These are phyloP conservation scores for Drosophila austrosaltans DNA, from an alignment of 2,888 invertebrate genomes.

Conservation along the genomic window DNA sequence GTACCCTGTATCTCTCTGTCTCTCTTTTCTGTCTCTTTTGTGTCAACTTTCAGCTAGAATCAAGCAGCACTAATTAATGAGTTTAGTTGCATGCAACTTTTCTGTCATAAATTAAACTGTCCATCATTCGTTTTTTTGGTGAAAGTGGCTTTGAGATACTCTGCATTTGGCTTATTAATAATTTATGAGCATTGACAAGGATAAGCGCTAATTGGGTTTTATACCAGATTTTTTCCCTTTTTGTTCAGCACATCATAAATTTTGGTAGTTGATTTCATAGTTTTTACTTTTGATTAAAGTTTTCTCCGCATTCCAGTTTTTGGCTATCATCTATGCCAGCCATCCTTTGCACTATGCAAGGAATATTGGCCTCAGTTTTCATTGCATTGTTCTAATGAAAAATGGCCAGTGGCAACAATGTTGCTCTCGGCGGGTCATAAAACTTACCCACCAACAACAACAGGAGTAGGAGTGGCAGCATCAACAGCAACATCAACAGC, in stretches of 20 bases:
- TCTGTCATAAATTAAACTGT: constrained; percentile 44
- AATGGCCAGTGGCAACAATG: constrained; percentile 61
- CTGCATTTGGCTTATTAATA: constrained; percentile 8
- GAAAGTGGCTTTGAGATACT: neutral
- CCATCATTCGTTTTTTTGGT: constrained; percentile 24
- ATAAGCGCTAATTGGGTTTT: constrained; percentile 8
- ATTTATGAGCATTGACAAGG: constrained; percentile 8
- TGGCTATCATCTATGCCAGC: constrained; percentile 19
- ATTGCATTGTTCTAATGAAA: constrained; percentile 69
- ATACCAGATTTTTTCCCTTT: constrained; percentile 14
- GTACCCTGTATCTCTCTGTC: neutral
- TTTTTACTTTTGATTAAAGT: constrained; percentile 11
- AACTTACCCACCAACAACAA: constrained; percentile 51
- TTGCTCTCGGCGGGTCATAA: constrained; percentile 67
- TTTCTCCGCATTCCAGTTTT: neutral
- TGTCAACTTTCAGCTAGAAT: constrained; percentile 11
- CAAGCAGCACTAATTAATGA: constrained; percentile 13
- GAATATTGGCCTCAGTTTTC: constrained; percentile 44
- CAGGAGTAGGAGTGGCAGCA: constrained; percentile 39
- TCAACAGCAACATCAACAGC: constrained; percentile 27
- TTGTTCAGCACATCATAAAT: constrained; percentile 6
- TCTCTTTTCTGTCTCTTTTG: neutral
- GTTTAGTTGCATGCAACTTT: constrained; percentile 22
- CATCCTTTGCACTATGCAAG: constrained; percentile 34
- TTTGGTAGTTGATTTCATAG: neutral